Evolutionary conservation across 2,888 invertebrate genomes (phyloP), one percentile per base, ranked within the genome.

Genomic region (Pasiphila rectangulata): DNA sequence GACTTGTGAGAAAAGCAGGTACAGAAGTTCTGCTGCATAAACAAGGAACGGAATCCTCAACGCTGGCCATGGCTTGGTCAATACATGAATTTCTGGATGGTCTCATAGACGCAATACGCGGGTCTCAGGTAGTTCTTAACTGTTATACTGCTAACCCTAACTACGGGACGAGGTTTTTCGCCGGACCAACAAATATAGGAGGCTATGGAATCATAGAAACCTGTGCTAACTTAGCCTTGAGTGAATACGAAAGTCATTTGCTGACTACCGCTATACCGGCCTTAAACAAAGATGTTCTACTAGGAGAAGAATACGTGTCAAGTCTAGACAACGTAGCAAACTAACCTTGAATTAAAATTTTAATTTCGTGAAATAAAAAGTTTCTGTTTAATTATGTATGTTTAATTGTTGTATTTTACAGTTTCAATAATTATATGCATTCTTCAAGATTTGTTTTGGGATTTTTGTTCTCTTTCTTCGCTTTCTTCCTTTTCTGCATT

Each of bases 131-230:
- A 0, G 42, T 65, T 1, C 67, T 79, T 0, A 72, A 72, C 50
- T 61, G 71, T 44, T 83, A 59, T 34, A 71, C 72, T 6, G 71
- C 75, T 1, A 83, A 83, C 57, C 72, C 79, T 9, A 55, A 75
- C 52, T 83, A 69, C 34, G 80, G 80, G 2, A 79, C 81, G 1
- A 72, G 68, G 54, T 83, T 68, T 54, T 83, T 81, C 54, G 66
- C 80, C 7, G 79, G 81, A 1, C 80, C 82, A 0, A 68, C 73
- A 1, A 59, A 47, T 37, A 63, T 83, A 6, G 81, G 80, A 0
- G 57, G 65, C 1, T 46, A 57, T 27, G 81, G 83, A 4, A 71
- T 81, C 13, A 45, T 64, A 20, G 59, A 69, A 16, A 60, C 70
- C 1, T 74, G 72, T 51, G 55, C 50, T 24, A 55, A 66, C 38